Base-by-base conservation (phyloP, 1,140 invertebrate species). In the Schlechtendalia chinensis region DNA sequence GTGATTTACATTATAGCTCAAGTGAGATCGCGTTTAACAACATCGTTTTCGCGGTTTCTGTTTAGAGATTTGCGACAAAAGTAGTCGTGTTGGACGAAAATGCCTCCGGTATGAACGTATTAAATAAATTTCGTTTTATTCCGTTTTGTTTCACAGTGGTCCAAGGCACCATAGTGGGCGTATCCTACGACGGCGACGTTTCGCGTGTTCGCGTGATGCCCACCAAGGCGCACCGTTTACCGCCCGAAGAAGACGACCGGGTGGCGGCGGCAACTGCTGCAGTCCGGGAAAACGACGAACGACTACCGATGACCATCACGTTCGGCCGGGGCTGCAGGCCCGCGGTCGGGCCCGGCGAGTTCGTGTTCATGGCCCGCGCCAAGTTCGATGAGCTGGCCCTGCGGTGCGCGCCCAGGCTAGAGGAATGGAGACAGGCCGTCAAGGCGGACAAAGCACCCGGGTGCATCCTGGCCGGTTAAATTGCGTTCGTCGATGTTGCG, bases 261-360 rank as follows among this genome's bases (percentile, higher is more conserved):
- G 61, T 61, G 58, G 22, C n/a, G n/a, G 14, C 32, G 22, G 14
- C 24, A n/a, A n/a, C n/a, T n/a, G n/a, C n/a, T n/a, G n/a, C n/a
- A 17, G 32, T 32, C 27, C 32, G 5, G 17, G 17, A 29, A 1
- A 6, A 50, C 19, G 53, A 75, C 29, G 72, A 32, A 29, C 32
- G 16, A 53, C 54, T 14, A 27, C 54, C 75, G 14, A 22, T 77
- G 29, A 79, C 58, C 58, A 63, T 79, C 3, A 63, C 75, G 12
- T 79, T 79, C 58, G 75, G 75, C 6, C 58, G 75, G 58, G 75
- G 75, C 11, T 79, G 75, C 39, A 79, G 75, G 45, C 75, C 75
- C 1, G 75, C 75, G n/a, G 75, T 50, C 22, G 75, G 75, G 2
- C 58, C 75, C 6, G 75, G 75, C 0, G 56, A 79, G 39, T 79